Evolutionary conservation across 1,140 invertebrate species (phyloP), one percentile per base, ranked within the genome.

Genomic region (Subanguina moxae): DNA sequence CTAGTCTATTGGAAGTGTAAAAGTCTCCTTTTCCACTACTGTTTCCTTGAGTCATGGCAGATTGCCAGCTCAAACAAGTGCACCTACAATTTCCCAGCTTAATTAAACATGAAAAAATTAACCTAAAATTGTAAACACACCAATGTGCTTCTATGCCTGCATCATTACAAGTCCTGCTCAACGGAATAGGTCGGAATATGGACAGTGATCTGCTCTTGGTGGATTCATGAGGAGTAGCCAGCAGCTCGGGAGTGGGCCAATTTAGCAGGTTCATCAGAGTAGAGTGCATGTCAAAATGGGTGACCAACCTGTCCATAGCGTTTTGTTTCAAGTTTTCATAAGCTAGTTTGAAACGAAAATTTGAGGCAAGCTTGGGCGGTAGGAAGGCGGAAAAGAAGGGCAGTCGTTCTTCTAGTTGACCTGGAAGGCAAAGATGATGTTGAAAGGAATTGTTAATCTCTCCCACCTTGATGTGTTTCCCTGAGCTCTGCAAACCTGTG

Each of bases 101-200:
- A n/a, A n/a, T n/a, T n/a, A n/a, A n/a, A n/a, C n/a, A n/a, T n/a
- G n/a, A n/a, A n/a, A n/a, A n/a, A n/a, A n/a, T n/a, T n/a, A n/a
- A n/a, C n/a, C 32, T 5, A 38, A 38, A 3, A 11, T 5, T 38
- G 11, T 5, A 38, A 38, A 3, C 32, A 78, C 93, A 96, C 93
- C 93, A 96, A 83, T 95, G 93, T 0, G 91, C 89, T 79, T 92
- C 90, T 61, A 95, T 91, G 32, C 88, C 90, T 3, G 92, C 92
- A 30, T 80, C 72, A 21, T 62, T 66, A 58, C 85, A 86, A 25
- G 80, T 80, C 64, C 85, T 71, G 19, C 76, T 70, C 8, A 64
- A 21, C 0, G 85, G 83, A 56, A 86, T 83, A 64, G 82, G 75
- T 32, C 77, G 65, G 32, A 85, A 83, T 0, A 85, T 73, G 59